Conservation (phyloP, 2,888 invertebrate genomes). For the Tipula confusa region DNA sequence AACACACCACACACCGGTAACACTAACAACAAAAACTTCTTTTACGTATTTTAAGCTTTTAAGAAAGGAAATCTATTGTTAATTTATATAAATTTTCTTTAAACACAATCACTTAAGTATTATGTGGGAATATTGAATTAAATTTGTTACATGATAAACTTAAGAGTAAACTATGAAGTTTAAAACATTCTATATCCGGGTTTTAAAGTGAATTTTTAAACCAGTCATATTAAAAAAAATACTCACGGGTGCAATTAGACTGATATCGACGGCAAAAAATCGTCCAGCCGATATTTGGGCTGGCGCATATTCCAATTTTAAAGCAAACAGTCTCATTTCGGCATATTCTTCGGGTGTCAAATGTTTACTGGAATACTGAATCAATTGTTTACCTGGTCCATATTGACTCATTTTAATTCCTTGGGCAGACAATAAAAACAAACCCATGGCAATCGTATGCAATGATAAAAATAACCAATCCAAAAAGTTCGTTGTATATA, state of each 20-base stretch:
- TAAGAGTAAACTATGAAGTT: background rate
- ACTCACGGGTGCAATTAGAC: conserved; percentile 32
- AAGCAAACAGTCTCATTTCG: conserved; percentile 26
- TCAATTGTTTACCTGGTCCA: background rate
- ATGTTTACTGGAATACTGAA: conserved; percentile 16
- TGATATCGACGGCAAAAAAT: conserved; percentile 29
- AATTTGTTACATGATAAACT: background rate
- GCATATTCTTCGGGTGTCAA: conserved; percentile 31
- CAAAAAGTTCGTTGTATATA: conserved; percentile 26
- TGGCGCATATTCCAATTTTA: conserved; percentile 29
- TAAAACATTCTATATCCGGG: too few relatives aligned
- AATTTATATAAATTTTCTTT: background rate
- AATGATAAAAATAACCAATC: conserved; percentile 28
- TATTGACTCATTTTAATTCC: conserved; percentile 27
- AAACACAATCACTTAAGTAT: background rate
- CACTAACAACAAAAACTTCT: background rate
- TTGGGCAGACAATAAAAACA: conserved; percentile 30
- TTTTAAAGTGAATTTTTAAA: background rate
- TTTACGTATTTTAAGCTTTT: background rate
- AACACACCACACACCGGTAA: background rate
- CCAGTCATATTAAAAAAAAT: background rate
- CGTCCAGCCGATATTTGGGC: conserved; percentile 31
- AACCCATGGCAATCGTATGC: conserved; percentile 26
- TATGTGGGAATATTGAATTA: background rate
- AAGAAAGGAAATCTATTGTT: background rate